Base-by-base conservation (phyloP, 2,797 vertebrate genomes). In the Anas acuta region DNA sequence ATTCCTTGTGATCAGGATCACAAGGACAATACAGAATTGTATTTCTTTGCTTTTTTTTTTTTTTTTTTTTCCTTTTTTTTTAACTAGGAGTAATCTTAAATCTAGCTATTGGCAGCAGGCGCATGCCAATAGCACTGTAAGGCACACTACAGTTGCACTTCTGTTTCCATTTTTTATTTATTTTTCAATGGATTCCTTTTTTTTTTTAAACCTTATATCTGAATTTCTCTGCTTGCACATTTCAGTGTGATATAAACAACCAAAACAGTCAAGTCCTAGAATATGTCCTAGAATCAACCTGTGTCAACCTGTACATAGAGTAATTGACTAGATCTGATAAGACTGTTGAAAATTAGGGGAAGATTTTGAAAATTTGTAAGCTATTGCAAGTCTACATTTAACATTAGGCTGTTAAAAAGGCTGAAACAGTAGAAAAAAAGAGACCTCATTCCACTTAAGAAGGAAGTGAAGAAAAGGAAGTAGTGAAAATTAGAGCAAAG, bases 311-410 rank as follows among this genome's bases (percentile, higher is more conserved):
- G 20, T 22, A 43, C 10, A 35, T 21, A 47, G 20, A 39, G 33
- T 8, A 47, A 56, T 5, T 13, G 28, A 58, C 11, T 8, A 41
- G 6, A 18, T 60, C 32, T 67, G 72, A 30, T 0, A 0, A 19
- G 51, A 2, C 16, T 22, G 8, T 19, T 13, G 7, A 30, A 28
- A 86, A 56, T 3, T 5, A 61, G 32, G 23, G 32, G 28, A 47
- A 7, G 9, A 0, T 5, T 37, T 35, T 32, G 25, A 5, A 64
- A 25, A 43, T 8, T 16, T 35, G 0, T 6, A 20, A 28, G 3
- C n/a, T 35, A 15, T 17, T 58, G 25, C 6, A 58, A 80, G 37
- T 8, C 22, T 51, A 22, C 32, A 73, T 87, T 79, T 70, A 17
- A 18, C 6, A 7, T 37, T 45, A 16, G 15, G 12, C 47, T 49